phyloP scores from a whole-genome alignment of 2,797 vertebrate species.

The Vultur gryphus region DNA sequence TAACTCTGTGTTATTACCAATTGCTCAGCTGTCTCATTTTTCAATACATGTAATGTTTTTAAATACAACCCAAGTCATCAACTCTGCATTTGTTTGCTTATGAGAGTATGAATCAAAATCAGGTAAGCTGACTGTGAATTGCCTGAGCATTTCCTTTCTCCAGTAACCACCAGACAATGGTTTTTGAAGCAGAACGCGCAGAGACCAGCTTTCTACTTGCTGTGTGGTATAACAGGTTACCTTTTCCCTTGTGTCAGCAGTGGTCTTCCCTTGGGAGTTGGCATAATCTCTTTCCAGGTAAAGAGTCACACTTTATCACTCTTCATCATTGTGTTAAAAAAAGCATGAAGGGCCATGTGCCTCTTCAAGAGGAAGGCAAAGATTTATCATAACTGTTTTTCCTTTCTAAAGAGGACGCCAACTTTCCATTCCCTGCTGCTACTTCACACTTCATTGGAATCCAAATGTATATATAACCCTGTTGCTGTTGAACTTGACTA shows the following conservation, averaged over 20 bases:
- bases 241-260: not conserved
- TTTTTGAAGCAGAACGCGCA: not conserved
- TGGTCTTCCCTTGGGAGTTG: not conserved
- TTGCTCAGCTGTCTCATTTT: not conserved
- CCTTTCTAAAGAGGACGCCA: not conserved
- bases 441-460: not conserved
- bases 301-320: not conserved
- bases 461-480: not conserved
- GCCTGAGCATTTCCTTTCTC: not conserved
- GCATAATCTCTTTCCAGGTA: not conserved
- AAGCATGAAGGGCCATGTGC: not conserved
- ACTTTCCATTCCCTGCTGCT: not conserved
- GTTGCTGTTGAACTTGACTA: not conserved
- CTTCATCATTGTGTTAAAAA: not conserved
- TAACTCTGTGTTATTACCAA: not conserved
- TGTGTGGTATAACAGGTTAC: not conserved
- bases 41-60: not conserved
- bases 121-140: slow-evolving; percentile 8
- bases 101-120: not conserved
- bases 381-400: not conserved
- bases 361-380: not conserved
- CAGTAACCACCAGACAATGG: not conserved
- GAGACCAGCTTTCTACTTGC: not conserved
- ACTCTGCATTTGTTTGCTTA: not conserved
- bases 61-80: not conserved